A percentile compares a stretch with the other conserved stretches of the same genome.
phyloP scores from a whole-genome alignment of 2,113 vertebrate species.

The Accipiter cooperii region DNA sequence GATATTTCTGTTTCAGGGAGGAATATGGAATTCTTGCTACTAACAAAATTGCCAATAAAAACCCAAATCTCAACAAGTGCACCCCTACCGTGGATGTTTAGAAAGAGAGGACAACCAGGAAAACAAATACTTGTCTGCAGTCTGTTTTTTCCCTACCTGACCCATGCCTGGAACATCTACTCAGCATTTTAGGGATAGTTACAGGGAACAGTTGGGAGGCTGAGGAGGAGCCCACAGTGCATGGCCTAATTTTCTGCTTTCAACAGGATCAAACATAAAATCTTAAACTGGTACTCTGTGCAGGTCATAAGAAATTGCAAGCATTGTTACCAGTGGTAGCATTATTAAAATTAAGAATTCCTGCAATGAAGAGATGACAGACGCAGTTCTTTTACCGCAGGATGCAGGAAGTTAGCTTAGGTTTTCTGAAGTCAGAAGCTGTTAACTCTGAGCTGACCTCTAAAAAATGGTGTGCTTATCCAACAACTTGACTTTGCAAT shows the following conservation, averaged over 20 bases:
- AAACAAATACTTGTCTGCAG: neutral
- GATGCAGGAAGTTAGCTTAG: neutral
- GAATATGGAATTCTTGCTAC: neutral
- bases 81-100: neutral
- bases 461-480: neutral
- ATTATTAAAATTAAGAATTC: neutral
- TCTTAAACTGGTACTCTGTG: neutral
- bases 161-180: neutral
- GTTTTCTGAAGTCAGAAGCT: neutral
- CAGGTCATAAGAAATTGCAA: neutral
- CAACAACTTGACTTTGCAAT: neutral
- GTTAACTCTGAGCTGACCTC: neutral
- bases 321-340: neutral
- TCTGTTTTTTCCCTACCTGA: neutral
- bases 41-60: neutral
- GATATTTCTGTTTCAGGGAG: neutral
- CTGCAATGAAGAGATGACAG: neutral
- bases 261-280: neutral
- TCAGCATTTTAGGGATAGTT: neutral
- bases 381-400: neutral
- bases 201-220: neutral
- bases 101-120: neutral
- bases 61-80: rapidly evolving
- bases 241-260: neutral
- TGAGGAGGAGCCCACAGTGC: neutral